Percentiles rank a stretch among this genome's conserved stretches.
phyloP scores from a whole-genome alignment of 2,797 vertebrate species.

The Poeciliopsis infans region DNA sequence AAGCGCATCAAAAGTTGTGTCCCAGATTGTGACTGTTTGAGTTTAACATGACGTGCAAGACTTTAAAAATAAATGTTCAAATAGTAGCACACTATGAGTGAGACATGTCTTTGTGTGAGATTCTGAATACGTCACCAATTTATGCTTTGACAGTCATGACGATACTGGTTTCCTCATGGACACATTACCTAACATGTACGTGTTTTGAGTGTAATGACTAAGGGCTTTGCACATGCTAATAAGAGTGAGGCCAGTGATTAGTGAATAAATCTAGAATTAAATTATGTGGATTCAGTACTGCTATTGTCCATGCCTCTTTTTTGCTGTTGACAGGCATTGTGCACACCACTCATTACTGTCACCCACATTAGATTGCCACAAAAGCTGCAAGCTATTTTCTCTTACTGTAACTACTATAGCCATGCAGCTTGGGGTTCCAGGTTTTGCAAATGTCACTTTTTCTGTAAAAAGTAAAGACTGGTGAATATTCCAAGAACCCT shows the following conservation, averaged over 20 bases:
- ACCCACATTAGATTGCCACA: conserved; percentile 17
- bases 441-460: conserved; percentile 9
- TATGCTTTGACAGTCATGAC: no score
- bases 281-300: conserved; percentile 23
- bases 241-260: not conserved
- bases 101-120: not conserved
- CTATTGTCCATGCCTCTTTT: conserved; percentile 14
- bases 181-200: no score
- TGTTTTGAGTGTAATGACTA: no score
- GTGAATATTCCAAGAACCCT: not conserved
- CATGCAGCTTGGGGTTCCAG: not conserved
- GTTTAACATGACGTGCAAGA: conserved; percentile 47
- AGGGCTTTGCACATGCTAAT: not conserved
- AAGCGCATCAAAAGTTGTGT: conserved; percentile 58
- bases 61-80: conserved; percentile 39
- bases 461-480: not conserved
- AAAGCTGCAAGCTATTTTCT: conserved; percentile 19
- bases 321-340: conserved; percentile 58
- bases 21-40: conserved; percentile 51
- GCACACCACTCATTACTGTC: conserved; percentile 24
- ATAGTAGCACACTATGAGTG: not conserved
- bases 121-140: not conserved
- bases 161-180: no score
- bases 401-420: not conserved
- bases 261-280: conserved; percentile 20